Evolutionary conservation across 1,140 invertebrate genomes (phyloP).

Genomic region (Bombus terrestris): DNA sequence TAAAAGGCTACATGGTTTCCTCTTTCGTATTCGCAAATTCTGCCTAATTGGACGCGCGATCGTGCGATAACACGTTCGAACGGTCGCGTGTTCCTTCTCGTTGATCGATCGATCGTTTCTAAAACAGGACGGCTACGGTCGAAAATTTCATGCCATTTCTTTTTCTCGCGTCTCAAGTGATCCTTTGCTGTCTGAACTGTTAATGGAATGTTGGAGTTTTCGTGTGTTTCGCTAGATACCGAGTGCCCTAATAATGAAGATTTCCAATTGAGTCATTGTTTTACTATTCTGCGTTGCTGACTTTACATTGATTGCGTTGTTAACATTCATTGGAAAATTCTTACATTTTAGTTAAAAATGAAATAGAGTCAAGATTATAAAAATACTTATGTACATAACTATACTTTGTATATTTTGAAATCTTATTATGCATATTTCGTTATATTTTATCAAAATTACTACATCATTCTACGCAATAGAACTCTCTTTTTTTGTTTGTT

Average conservation of each 20-base stretch:
- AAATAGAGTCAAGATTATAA: background rate
- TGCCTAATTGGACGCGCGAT: constrained; percentile 68
- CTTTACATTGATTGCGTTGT: background rate
- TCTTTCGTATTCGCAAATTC: constrained; percentile 64
- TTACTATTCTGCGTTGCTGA: too few species aligned
- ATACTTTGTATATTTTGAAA: background rate
- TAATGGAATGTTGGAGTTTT: constrained; percentile 4
- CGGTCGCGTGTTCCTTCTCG: constrained; percentile 47
- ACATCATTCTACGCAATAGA: background rate
- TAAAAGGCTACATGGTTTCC: constrained; percentile 12
- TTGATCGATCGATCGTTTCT: constrained; percentile 63
- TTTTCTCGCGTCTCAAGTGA: background rate
- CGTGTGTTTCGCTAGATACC: background rate
- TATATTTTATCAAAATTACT: background rate
- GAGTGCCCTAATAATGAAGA: background rate
- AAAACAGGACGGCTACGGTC: constrained; percentile 38
- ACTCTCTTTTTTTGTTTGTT: background rate
- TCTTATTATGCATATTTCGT: background rate
- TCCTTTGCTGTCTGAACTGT: background rate
- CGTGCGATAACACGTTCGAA: constrained; percentile 21
- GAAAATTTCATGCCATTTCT: constrained; percentile 10
- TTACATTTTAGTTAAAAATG: background rate
- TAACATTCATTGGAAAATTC: background rate
- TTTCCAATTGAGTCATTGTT: background rate
- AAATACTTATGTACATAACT: background rate